phyloP scores from a whole-genome alignment of 2,113 vertebrate genomes.

The Poecile atricapillus region DNA sequence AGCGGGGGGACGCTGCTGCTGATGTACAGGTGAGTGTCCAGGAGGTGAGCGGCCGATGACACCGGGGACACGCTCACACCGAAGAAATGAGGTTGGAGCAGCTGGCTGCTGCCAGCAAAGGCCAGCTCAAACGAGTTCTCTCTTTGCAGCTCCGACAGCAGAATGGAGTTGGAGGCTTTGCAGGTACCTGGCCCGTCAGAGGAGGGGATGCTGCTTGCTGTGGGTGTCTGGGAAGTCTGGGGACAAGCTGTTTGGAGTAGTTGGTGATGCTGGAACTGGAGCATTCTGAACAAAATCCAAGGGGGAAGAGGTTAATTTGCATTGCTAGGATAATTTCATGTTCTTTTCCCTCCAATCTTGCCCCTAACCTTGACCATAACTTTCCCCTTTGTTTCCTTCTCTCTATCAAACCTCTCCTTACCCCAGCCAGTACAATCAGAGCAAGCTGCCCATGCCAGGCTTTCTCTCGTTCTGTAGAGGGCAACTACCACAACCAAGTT shows the following conservation, averaged over 20 bases:
- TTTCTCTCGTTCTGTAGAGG: not conserved
- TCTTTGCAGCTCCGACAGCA: slow-evolving; percentile 68
- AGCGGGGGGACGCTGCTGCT: slow-evolving; percentile 33
- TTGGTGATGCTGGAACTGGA: slow-evolving; percentile 90
- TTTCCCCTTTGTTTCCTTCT: not conserved
- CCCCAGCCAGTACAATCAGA: not conserved
- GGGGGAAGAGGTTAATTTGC: not conserved
- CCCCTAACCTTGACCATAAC: not conserved
- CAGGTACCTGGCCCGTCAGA: slow-evolving; percentile 20
- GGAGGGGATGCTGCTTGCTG: slow-evolving; percentile 38
- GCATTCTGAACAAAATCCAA: slow-evolving; percentile 77
- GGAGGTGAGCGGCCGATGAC: slow-evolving; percentile 84
- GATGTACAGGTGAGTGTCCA: slow-evolving; percentile 87
- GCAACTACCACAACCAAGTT: not conserved
- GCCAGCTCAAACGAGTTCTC: slow-evolving; percentile 71
- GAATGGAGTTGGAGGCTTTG: slow-evolving; percentile 66
- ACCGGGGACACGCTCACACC: slow-evolving; percentile 78
- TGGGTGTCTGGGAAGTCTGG: slow-evolving; percentile 45
- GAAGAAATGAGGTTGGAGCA: slow-evolving; percentile 62
- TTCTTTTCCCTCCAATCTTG: not conserved
- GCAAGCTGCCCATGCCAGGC: not conserved
- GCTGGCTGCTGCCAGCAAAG: slow-evolving; percentile 68
- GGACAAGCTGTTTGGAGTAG: slow-evolving; percentile 66
- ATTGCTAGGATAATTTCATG: not conserved
- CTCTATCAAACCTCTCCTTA: not conserved